Base-by-base conservation (phyloP, 1,140 invertebrate genomes). In the Tachypleus tridentatus region DNA sequence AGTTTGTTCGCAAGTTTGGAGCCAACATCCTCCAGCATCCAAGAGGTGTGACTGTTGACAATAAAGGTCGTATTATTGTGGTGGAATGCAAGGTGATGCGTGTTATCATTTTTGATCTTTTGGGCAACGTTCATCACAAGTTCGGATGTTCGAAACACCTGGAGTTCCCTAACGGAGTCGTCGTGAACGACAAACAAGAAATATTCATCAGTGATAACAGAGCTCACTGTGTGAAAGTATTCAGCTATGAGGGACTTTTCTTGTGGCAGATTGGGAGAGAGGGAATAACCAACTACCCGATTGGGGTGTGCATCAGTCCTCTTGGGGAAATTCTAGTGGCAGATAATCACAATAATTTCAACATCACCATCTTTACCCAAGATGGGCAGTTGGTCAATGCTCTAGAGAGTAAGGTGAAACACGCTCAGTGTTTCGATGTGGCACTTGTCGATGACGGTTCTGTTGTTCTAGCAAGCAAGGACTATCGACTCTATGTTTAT, bases 261-360 rank as follows among this genome's bases (percentile, higher is more conserved):
- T 82, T 98, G 59, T 83, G 95, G 5, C 94, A 98, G 76, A 98
- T 99, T 74, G 97, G 97, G 60, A 93, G 95, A 51, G 95, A 98
- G 76, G 96, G 96, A 47, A 88, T 99, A 65, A 99, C 96, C 67
- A 99, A 99, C 75, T 99, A 98, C 77, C 97, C 96, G 0, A 99
- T 99, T 72, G 97, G 96, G 4, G 97, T 99, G 1, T 95, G 95
- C 58, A 98, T 99, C 73, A 98, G 97, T 76, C 85, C 87, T 0
- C 86, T 89, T 51, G 95, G 95, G 54, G 94, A 98, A 76, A 96
- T 98, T 63, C 82, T 98, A 58, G 97, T 99, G 70, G 96, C 96
- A 52, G 97, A 99, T 80, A 99, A 99, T 81, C 96, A 99, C 80
- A 99, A 99, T 82, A 99, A 98, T 79, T 99, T 99, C 82, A 99